Conservation (phyloP, 2,797 vertebrate species). For the Loriculus beryllinus region DNA sequence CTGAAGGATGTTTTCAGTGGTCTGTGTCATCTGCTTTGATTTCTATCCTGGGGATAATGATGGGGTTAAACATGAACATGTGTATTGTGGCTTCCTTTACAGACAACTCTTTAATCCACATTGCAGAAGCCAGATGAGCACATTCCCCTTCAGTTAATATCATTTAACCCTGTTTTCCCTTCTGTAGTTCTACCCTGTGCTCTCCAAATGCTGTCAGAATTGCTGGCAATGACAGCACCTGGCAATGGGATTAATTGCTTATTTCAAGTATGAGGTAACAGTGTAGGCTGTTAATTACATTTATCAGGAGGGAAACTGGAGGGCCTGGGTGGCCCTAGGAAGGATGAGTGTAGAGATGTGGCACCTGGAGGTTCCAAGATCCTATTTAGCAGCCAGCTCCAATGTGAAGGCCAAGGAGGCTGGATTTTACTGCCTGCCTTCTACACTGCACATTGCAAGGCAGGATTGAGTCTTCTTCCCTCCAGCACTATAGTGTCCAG, state of each 20-base stretch:
- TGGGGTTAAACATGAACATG: background rate
- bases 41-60: background rate
- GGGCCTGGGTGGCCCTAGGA: background rate
- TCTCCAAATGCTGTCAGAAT: conserved; percentile 44
- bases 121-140: background rate
- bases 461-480: background rate
- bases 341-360: background rate
- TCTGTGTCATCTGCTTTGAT: background rate
- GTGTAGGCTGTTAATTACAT: conserved; percentile 71
- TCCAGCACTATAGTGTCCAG: background rate
- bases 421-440: background rate
- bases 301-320: conserved; percentile 65
- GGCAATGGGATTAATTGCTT: conserved; percentile 73
- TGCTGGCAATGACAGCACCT: conserved; percentile 58
- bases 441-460: background rate
- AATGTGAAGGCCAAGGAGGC: background rate
- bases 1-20: background rate
- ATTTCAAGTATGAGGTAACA: conserved; percentile 64
- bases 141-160: conserved; percentile 29
- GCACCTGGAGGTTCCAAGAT: background rate
- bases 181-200: background rate
- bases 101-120: background rate
- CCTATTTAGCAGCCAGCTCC: background rate
- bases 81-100: background rate
- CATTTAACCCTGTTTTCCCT: conserved; percentile 28